Base-by-base conservation (phyloP, 2,888 invertebrate genomes). In the Schrankia costaestrigalis region DNA sequence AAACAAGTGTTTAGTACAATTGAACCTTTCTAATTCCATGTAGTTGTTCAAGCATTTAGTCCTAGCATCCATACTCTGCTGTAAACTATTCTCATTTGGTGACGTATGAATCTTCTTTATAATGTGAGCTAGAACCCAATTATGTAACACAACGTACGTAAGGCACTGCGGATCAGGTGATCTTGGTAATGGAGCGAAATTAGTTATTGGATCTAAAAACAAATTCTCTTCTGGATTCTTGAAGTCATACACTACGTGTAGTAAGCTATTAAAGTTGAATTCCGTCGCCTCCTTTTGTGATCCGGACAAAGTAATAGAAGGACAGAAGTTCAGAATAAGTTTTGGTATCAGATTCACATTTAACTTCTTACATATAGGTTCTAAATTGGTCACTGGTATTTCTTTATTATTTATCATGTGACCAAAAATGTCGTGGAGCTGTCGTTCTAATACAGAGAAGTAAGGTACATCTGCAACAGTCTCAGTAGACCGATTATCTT, bases 311-410 rank as follows among this genome's bases (percentile, higher is more conserved):
- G 89, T 80, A 12, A 93, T 89, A 5, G 90, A 90, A 0, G 94
- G 93, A 49, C 93, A 94, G 59, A 93, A 93, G 70, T 93, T 94
- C 2, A 92, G 75, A 2, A 93, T 90, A 7, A 94, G 90, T 50
- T 93, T 93, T 53, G 94, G 93, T 28, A 93, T 90, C 31, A 94
- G 85, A 83, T 94, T 93, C 1, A 94, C 89, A 64, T 93, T 93
- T 10, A 94, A 71, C 50, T 91, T 91, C 17, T 89, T 89, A 40
- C 94, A 93, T 55, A 93, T 89, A 1, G 89, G 78, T 63, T 94
- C 94, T 35, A 95, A 90, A 57, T 91, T 90, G 1, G 91, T 81
- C 0, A 94, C 92, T 2, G 93, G 90, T 32, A 93, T 78, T 37
- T 92, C 89, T 53, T 91, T 89, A 39, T 91, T 90, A 56, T 93